Evolutionary conservation across 2,797 vertebrate species (phyloP).

Genomic region (Arnoldichthys spilopterus): DNA sequence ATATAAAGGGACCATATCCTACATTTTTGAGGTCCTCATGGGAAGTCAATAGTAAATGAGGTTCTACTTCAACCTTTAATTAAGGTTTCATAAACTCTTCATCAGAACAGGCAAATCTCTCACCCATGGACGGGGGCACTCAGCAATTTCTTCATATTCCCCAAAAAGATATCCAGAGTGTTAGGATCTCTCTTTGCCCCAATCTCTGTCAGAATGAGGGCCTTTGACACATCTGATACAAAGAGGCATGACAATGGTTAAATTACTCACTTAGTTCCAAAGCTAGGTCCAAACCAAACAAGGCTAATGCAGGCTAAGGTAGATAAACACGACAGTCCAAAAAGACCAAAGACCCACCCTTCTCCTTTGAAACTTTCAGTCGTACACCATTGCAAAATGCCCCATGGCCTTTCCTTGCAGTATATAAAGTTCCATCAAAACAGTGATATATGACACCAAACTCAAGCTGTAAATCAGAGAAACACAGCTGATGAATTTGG

Average conservation of each 20-base stretch:
- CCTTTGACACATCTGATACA: slow-evolving; percentile 81
- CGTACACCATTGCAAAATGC: slow-evolving; percentile 86
- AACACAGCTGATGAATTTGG: slow-evolving; percentile 61
- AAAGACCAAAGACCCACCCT: slow-evolving; percentile 69
- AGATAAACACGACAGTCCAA: not conserved
- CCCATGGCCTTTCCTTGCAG: slow-evolving; percentile 83
- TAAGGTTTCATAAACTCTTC: not conserved
- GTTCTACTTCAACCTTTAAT: not conserved
- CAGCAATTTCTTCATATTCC: slow-evolving; percentile 84
- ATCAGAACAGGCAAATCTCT: slow-evolving; percentile 28
- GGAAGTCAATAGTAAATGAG: not conserved
- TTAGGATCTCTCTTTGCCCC: slow-evolving; percentile 84
- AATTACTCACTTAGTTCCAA: not conserved
- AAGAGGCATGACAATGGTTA: not conserved
- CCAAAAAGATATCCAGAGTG: slow-evolving; percentile 83
- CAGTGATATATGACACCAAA: slow-evolving; percentile 89
- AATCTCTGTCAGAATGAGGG: slow-evolving; percentile 87
- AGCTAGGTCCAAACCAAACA: too few species aligned
- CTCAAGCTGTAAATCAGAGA: slow-evolving; percentile 76
- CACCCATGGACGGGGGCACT: slow-evolving; percentile 84
- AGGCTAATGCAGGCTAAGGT: not conserved
- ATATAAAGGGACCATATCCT: too few species aligned
- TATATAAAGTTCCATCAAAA: slow-evolving; percentile 86
- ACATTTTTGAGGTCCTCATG: too few species aligned
- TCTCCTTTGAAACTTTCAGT: slow-evolving; percentile 83